Percentiles rank a stretch among this genome's conserved stretches.
Conservation (phyloP, 2,113 vertebrate genomes). For the Bos indicus region DNA sequence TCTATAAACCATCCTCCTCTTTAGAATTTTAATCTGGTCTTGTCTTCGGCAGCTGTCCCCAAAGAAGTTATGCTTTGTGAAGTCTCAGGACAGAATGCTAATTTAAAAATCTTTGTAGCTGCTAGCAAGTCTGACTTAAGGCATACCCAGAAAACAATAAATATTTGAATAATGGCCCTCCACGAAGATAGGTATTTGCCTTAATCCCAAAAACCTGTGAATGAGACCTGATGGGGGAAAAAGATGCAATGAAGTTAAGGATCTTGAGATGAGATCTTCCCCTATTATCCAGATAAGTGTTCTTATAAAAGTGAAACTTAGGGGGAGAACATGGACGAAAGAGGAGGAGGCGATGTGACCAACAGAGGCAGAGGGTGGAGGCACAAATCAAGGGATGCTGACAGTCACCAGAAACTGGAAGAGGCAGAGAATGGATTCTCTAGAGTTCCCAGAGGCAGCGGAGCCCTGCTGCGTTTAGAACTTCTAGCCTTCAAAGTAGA, state of each 20-base stretch:
- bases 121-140: neutral
- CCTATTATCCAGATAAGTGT: neutral
- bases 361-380: neutral
- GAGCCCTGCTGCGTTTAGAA: neutral
- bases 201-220: neutral
- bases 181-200: neutral
- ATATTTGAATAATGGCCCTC: neutral
- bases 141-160: neutral
- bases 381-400: neutral
- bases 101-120: conserved; percentile 5
- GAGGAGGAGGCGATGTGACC: neutral
- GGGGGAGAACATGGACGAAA: neutral
- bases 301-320: neutral
- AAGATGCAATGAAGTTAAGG: neutral
- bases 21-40: conserved; percentile 47
- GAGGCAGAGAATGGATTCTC: neutral
- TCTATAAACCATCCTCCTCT: neutral
- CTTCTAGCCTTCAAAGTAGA: neutral
- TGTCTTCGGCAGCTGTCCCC: neutral
- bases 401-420: neutral
- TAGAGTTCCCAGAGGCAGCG: neutral
- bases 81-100: neutral
- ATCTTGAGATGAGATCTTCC: neutral
- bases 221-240: neutral
- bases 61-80: conserved; percentile 26